Base-by-base conservation (phyloP, 2,888 invertebrate genomes). In the Hydrotaea cyrtoneurina region DNA sequence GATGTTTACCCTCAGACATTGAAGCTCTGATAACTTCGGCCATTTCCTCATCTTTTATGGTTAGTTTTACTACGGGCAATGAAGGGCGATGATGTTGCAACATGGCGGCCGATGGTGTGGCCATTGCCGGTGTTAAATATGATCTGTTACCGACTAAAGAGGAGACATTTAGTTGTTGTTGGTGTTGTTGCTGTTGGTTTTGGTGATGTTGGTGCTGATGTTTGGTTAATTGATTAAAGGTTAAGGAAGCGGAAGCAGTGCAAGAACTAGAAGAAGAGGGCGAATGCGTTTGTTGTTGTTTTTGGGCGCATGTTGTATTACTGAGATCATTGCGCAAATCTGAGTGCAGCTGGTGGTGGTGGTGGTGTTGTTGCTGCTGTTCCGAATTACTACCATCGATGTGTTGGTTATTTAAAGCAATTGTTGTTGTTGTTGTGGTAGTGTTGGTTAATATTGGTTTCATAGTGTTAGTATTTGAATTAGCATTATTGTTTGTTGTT, bases 21-120 rank as follows among this genome's bases (percentile, higher is more conserved):
- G 91, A 91, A 87, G 91, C 91, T 53, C 90, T 87, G 72, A 91
- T 91, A 62, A 91, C 91, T 83, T 91, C 91, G 55, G 91, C 91
- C 91, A 91, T 91, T 87, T 91, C 91, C 69, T 91, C 91, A 74
- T 91, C 91, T 64, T 90, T 89, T 83, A 91, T 91, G 66, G 90
- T 91, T 88, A 91, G 85, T 87, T 91, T 91, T 2, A 89, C 87
- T 76, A 89, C 91, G 5, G 91, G 91, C 86, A 91, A 87, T 84
- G 91, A 91, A 66, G 91, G 90, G 11, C 91, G 91, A 88, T 91
- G 91, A 87, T 91, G 89, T 76, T 87, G 84, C 19, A 86, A 39
- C 77, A 86, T 73, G 31, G 82, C 82, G 62, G 83, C 43, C 36
- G 85, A 71, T 77, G 87, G 82, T n/a, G 78, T 80, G 75, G 86